Base-by-base conservation (phyloP, 1,140 invertebrate genomes). In the Manduca sexta region DNA sequence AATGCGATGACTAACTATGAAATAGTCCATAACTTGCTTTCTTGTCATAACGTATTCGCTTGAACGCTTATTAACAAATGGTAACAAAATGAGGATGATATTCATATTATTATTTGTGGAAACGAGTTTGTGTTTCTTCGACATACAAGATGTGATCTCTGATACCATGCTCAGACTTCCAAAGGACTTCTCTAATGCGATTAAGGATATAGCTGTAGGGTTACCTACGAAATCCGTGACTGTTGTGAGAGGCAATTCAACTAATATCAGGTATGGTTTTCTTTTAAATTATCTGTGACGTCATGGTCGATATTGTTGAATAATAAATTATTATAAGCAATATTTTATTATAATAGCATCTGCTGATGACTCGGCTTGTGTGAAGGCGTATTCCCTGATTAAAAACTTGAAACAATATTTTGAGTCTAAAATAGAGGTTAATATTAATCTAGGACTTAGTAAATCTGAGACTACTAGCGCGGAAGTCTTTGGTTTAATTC, bases 161-260 rank as follows among this genome's bases (percentile, higher is more conserved):
- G 62, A 60, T 29, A 61, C 48, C 10, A 43, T 71, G 45, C 65
- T 44, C 4, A 53, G 21, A 26, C 51, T 84, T 14, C 80, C 80
- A 2, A 56, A 63, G 44, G 64, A 73, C 10, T 72, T 81, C 46
- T 42, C 70, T 1, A 26, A 52, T 4, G 80, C 80, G 11, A 46
- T 84, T 3, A 66, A 71, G 38, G 75, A 81, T 58, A 78, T 84
- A 43, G 70, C 68, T 2, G 55, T 71, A 41, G 69, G 74, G 1
- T 49, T 84, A 37, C 73, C 76, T 0, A 49, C 70, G 1, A 80
- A 61, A 41, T 62, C 64, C 33, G 56, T 83, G n/a, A 77, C 69
- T 15, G 58, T 83, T 37, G 76, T 83, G 11, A 69, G 66, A 15
- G 76, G 79, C 14, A 72, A 79, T 34, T 72, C 76, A 3, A 73